Conservation (phyloP, 2,113 vertebrate genomes). For the Glaucomys volans region DNA sequence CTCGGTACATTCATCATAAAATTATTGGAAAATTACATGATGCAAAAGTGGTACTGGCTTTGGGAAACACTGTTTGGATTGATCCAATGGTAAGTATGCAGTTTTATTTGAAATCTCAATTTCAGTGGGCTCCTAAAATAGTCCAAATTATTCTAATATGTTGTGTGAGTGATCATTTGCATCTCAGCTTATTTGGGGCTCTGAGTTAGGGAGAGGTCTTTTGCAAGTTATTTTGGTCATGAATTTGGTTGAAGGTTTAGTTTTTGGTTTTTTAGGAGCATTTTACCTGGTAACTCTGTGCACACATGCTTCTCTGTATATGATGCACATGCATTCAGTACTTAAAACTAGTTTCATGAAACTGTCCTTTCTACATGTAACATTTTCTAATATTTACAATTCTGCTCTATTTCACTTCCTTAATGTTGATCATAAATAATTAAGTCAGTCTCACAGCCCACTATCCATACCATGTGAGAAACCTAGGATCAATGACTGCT, state of each 20-base stretch:
- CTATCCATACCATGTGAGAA: neutral
- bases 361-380: neutral
- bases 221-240: neutral
- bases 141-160: neutral
- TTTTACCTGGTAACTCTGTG: neutral
- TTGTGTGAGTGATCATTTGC: neutral
- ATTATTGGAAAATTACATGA: slow-evolving; percentile 92
- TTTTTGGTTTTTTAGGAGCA: neutral
- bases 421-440: neutral
- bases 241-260: neutral
- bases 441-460: neutral
- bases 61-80: slow-evolving; percentile 93
- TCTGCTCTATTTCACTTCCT: neutral
- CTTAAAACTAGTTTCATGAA: fast-evolving
- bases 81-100: slow-evolving; percentile 92
- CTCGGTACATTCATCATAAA: slow-evolving; percentile 89
- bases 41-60: slow-evolving; percentile 90
- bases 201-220: neutral
- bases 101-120: neutral
- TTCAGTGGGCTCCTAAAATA: neutral
- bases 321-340: neutral
- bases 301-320: neutral
- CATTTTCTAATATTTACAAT: neutral
- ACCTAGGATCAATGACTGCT: neutral
- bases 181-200: neutral